Evolutionary conservation across 2,888 invertebrate genomes (phyloP).

Genomic region (Herminia tarsipennalis): DNA sequence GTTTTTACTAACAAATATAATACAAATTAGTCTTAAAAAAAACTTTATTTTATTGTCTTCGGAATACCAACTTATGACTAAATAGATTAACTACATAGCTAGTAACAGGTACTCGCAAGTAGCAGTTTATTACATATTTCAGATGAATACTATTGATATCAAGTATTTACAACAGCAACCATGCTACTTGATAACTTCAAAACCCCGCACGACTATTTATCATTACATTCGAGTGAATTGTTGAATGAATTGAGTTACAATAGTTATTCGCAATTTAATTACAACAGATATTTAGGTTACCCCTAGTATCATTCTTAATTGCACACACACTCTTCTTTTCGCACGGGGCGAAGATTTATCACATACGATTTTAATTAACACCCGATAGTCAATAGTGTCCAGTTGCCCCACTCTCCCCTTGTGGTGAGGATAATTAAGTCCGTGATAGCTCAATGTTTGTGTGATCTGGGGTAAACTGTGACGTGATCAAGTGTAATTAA

Average conservation of each 20-base stretch:
- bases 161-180: no score
- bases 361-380: conserved; percentile 73
- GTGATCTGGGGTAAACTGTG: conserved; percentile 20
- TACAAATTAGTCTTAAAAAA: no score
- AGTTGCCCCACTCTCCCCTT: conserved; percentile 45
- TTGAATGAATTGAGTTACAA: background rate
- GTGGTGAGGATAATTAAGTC: conserved; percentile 47
- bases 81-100: no score
- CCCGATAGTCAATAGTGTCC: conserved; percentile 60
- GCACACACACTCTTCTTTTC: conserved; percentile 65
- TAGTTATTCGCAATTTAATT: conserved; percentile 30
- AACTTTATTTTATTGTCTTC: no score
- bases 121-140: no score
- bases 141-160: no score
- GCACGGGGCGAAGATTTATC: conserved; percentile 78
- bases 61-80: no score
- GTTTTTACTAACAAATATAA: no score
- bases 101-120: no score
- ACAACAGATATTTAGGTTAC: conserved; percentile 38
- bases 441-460: conserved; percentile 58
- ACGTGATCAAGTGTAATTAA: conserved; percentile 31
- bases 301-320: conserved; percentile 60
- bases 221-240: no score
- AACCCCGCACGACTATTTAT: background rate
- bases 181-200: no score